Percentiles rank a stretch among this genome's conserved stretches.
These are phyloP conservation scores for Mormyrus hasselquistii DNA, from an alignment of 2,797 vertebrate species.

Conservation along the genomic window DNA sequence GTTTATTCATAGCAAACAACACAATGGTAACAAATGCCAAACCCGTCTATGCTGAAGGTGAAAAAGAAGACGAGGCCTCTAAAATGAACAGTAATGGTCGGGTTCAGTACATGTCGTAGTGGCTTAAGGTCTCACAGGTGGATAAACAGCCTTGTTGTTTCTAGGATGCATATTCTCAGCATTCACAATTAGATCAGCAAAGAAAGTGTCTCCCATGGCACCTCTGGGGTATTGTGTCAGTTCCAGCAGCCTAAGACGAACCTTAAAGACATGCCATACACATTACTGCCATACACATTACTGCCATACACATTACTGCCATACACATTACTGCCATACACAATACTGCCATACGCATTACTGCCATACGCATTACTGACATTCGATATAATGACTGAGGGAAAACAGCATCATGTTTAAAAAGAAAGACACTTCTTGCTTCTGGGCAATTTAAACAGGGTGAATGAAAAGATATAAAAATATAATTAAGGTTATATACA, in stretches of 20 bases:
- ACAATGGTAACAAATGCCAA: background rate
- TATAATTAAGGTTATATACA: constrained; percentile 2
- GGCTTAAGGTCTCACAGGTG: constrained; percentile 43
- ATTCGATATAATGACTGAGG: background rate
- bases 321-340: background rate
- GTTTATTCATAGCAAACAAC: background rate
- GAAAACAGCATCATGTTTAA: background rate
- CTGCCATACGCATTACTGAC: background rate
- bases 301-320: background rate
- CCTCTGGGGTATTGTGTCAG: background rate
- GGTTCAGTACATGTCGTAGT: constrained; percentile 39
- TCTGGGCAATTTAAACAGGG: background rate
- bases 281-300: background rate
- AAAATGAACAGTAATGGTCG: background rate
- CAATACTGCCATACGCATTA: too few relatives aligned
- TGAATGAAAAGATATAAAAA: background rate
- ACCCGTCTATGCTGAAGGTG: background rate
- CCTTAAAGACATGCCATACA: background rate
- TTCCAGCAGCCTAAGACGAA: background rate
- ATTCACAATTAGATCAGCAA: constrained; percentile 42
- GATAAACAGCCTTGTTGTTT: constrained; percentile 54
- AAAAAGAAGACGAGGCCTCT: background rate
- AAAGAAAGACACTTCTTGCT: background rate
- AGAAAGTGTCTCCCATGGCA: constrained; percentile 15
- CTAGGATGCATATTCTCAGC: constrained; percentile 37